Conservation (phyloP, 2,797 vertebrate genomes). For the Zalophus californianus region DNA sequence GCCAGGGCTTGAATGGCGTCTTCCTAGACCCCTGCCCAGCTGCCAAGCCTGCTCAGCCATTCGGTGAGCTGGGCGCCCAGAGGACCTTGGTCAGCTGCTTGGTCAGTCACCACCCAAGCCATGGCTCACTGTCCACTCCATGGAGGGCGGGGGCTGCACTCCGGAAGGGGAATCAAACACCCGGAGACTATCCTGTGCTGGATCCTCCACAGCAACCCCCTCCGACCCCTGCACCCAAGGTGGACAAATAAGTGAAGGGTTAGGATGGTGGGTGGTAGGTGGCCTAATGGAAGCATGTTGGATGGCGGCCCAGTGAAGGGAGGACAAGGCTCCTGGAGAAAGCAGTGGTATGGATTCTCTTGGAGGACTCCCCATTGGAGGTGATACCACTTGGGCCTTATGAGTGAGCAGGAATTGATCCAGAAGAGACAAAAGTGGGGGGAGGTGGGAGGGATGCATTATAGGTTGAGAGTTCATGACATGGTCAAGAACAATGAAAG, state of each 20-base stretch:
- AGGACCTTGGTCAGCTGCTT: not conserved
- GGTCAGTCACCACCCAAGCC: not conserved
- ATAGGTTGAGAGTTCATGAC: too few species aligned
- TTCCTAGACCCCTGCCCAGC: not conserved
- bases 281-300: not conserved
- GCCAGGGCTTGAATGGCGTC: accelerated
- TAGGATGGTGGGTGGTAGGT: not conserved
- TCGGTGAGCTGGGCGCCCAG: not conserved
- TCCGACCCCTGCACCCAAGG: not conserved
- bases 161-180: not conserved
- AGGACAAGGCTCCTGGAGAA: not conserved
- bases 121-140: not conserved
- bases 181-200: not conserved
- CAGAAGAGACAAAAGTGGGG: not conserved
- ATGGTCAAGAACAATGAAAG: not conserved
- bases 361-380: not conserved
- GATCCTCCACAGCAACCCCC: not conserved
- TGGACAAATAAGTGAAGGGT: not conserved
- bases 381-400: not conserved
- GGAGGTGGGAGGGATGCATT: not conserved
- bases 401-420: not conserved
- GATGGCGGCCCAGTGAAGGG: not conserved
- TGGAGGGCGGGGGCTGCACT: not conserved
- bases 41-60: too few species aligned
- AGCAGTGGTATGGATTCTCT: not conserved